Base-by-base conservation (phyloP, 2,113 vertebrate genomes). In the Aleadryas rufinucha region DNA sequence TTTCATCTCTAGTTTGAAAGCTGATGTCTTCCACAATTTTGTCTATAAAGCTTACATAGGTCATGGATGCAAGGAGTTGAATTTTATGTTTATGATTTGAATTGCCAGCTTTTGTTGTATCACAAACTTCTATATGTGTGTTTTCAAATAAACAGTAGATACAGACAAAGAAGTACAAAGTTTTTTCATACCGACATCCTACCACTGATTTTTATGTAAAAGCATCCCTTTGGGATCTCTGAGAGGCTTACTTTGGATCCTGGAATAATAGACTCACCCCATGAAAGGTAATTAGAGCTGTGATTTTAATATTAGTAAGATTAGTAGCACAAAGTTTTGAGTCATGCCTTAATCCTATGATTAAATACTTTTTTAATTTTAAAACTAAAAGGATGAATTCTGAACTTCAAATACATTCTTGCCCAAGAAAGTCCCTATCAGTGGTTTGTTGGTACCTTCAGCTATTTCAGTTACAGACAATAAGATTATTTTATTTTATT, bases 361-460 rank as follows among this genome's bases (percentile, higher is more conserved):
- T 79, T 41, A 41, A 56, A 4, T 89, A 3, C 13, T 47, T 61
- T 60, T 94, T 87, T 71, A 2, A 41, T 54, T 85, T 54, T 82
- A 49, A 66, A 87, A 39, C 11, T 41, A 13, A 50, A 78, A 63
- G 11, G 8, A 23, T 79, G 2, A 63, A 63, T 93, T 87, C 31
- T 53, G 7, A 85, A 63, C 17, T 76, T 76, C 4, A 63, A 28
- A 47, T 71, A 59, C 4, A 3, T 71, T 57, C 31, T 56, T 79
- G 33, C 7, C 1, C 18, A 56, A 60, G 35, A 45, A 8, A 70
- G 33, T 83, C 23, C 2, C 0, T 70, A 8, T 63, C 4, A 50
- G 57, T 80, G 21, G 4, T 61, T 56, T 64, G 6, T 54, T 86
- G 71, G 14, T 63, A 45, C 20, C 54, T 66, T 14, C 39, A 70